Conservation (phyloP, 2,113 vertebrate genomes). For the Lampris megalopsis region DNA sequence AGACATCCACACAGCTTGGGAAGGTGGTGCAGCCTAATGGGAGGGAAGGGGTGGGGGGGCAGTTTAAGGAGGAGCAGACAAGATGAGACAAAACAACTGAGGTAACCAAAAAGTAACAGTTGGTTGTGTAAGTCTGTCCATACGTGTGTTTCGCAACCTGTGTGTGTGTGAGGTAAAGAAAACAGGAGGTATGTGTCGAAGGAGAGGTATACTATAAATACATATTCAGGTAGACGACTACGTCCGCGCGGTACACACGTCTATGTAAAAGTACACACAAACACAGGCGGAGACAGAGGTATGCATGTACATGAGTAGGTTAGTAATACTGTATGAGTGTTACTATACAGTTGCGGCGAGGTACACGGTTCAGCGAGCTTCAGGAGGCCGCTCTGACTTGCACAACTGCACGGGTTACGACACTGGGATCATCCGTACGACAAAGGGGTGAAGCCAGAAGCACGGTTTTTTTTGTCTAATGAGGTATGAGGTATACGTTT, state of each 20-base stretch:
- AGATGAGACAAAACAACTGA: constrained; percentile 27
- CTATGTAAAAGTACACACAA: not conserved
- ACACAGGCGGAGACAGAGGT: constrained; percentile 2
- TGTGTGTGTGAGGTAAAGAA: constrained; percentile 58
- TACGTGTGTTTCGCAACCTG: not conserved
- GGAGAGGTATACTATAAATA: constrained; percentile 50
- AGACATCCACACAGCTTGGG: constrained; percentile 17
- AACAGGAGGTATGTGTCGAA: constrained; percentile 56
- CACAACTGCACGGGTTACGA: constrained; percentile 7
- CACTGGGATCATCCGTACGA: not conserved
- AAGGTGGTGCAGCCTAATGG: constrained; percentile 29
- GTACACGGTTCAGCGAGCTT: not conserved
- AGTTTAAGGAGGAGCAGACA: not conserved
- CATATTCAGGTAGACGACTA: no score
- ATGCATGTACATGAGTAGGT: constrained; percentile 1
- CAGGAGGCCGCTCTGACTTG: not conserved
- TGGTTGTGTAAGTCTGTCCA: not conserved
- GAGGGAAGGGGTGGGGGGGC: not conserved
- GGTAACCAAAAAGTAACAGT: constrained; percentile 37
- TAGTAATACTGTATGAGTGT: not conserved
- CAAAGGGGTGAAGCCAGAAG: constrained; percentile 18
- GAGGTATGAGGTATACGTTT: constrained; percentile 62
- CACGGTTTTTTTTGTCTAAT: not conserved
- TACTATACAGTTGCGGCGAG: not conserved
- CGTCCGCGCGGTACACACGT: not conserved